phyloP scores from a whole-genome alignment of 2,888 invertebrate genomes.

The Ellobium chinense region DNA sequence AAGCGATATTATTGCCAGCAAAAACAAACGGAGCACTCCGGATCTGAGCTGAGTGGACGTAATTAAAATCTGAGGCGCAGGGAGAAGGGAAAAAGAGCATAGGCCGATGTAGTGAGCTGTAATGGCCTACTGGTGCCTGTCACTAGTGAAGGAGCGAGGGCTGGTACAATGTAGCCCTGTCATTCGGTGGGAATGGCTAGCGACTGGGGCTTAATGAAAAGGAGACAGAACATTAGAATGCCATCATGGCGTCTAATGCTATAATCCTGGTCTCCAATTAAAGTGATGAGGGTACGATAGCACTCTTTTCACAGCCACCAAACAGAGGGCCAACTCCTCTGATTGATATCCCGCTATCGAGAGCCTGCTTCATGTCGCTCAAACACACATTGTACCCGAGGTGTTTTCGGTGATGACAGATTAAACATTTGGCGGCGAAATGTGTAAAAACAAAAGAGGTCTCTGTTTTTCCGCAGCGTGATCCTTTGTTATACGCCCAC shows the following conservation, averaged over 20 bases:
- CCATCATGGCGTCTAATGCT: conserved; percentile 4
- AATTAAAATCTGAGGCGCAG: conserved; percentile 6
- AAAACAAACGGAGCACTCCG: conserved; percentile 5
- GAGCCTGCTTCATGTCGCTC: not conserved
- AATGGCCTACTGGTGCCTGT: not conserved
- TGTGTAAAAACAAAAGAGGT: too few relatives aligned
- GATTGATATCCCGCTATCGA: not conserved
- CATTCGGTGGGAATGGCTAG: not conserved
- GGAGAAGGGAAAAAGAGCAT: not conserved
- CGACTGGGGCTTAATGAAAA: not conserved
- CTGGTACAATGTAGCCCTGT: not conserved
- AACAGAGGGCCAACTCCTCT: not conserved
- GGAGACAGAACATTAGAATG: conserved; percentile 20
- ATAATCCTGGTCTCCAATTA: not conserved
- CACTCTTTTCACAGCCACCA: not conserved
- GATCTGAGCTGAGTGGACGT: conserved; percentile 25
- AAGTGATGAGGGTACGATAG: not conserved
- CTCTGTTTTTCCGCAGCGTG: too few relatives aligned
- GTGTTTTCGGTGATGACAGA: not conserved
- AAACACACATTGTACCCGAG: not conserved
- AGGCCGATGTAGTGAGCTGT: not conserved
- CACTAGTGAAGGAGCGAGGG: not conserved
- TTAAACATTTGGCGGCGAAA: not conserved
- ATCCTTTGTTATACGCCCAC: too few relatives aligned
- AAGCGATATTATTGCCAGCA: conserved; percentile 5